A percentile compares a stretch with the other conserved stretches of the same genome.
Evolutionary conservation across 2,888 invertebrate species (phyloP).

Genomic region (Diadegma fenestrale): DNA sequence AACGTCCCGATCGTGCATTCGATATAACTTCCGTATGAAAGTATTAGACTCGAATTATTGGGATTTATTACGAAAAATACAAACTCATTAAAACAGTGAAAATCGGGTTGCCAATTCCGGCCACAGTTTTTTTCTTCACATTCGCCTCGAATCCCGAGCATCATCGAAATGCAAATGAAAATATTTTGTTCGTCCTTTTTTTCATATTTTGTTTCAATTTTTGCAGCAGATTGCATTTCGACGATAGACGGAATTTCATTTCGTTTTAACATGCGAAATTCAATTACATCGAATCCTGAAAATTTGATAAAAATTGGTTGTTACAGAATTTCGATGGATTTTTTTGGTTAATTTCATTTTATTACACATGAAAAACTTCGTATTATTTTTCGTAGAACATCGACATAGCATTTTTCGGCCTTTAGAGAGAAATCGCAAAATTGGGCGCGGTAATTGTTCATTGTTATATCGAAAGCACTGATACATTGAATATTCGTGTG

Average conservation of each 20-base stretch:
- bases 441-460: neutral
- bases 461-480: constrained; percentile 8
- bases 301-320: neutral
- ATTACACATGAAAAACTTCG: neutral
- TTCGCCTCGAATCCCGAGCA: neutral
- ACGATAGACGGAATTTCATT: neutral
- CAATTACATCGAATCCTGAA: neutral
- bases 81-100: no score
- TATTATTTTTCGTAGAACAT: neutral
- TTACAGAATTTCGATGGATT: neutral
- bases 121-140: neutral
- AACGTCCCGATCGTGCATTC: constrained; percentile 4
- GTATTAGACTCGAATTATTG: neutral
- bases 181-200: no score
- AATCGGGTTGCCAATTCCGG: no score
- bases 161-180: no score
- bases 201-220: no score
- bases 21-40: neutral
- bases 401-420: neutral
- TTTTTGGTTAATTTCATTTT: neutral
- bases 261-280: neutral
- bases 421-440: neutral
- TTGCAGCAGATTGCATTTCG: no score
- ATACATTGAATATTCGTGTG: constrained; percentile 40
- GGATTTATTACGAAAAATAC: neutral